Percentiles rank a stretch among this genome's conserved stretches.
These are phyloP conservation scores for Drosophila nebulosa DNA, from an alignment of 1,140 invertebrate species.

Conservation along the genomic window DNA sequence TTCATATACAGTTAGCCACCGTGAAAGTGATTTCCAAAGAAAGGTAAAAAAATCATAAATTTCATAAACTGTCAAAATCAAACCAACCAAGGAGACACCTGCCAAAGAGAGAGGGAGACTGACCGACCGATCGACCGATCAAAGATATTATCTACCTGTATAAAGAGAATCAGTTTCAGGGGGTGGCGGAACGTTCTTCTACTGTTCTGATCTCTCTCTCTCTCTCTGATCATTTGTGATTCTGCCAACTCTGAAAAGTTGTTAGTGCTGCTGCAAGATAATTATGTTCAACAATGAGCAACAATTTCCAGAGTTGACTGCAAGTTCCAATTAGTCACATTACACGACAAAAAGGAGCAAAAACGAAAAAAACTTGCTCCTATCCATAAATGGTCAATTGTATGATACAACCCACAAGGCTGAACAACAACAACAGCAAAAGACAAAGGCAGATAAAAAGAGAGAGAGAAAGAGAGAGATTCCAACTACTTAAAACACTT, in stretches of 20 bases:
- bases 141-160: slow-evolving; percentile 15
- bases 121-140: neutral
- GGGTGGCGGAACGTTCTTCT: neutral
- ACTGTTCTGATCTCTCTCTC: neutral
- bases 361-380: slow-evolving; percentile 49
- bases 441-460: neutral
- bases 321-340: slow-evolving; percentile 56
- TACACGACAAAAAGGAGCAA: slow-evolving; percentile 33
- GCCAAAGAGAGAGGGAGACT: neutral
- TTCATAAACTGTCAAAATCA: slow-evolving; percentile 26
- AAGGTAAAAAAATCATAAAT: slow-evolving; percentile 44
- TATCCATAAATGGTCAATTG: slow-evolving; percentile 36
- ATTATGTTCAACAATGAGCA: slow-evolving; percentile 58
- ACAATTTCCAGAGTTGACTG: slow-evolving; percentile 32
- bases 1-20: slow-evolving; percentile 24
- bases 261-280: slow-evolving; percentile 24
- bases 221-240: slow-evolving; percentile 44
- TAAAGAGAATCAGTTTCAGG: neutral
- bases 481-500: no score
- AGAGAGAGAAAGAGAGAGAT: no score
- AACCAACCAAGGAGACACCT: slow-evolving; percentile 18
- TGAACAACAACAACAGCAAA: neutral
- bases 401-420: slow-evolving; percentile 2
- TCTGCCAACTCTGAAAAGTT: slow-evolving; percentile 1
- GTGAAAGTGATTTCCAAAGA: slow-evolving; percentile 26